Conservation (phyloP, 2,888 invertebrate genomes). For the Philereme transversata region DNA sequence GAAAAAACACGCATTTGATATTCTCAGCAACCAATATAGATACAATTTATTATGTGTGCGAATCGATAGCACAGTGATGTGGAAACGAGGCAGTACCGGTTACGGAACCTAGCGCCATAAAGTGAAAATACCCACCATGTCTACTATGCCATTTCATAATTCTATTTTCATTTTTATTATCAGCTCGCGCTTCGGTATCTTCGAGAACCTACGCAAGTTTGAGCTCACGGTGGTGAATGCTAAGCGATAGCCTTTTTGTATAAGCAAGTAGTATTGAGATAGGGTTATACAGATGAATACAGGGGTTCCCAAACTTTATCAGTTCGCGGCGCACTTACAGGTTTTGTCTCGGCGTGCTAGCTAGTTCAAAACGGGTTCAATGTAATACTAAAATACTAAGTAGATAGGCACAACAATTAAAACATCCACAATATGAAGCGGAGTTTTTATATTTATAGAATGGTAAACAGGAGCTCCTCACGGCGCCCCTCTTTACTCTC, state of each 20-base stretch:
- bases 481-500: no score
- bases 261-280: no score
- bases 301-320: no score
- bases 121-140: constrained; percentile 50
- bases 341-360: no score
- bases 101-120: constrained; percentile 50
- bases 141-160: constrained; percentile 48
- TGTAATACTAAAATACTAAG: no score
- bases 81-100: constrained; percentile 50
- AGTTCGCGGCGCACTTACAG: no score
- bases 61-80: constrained; percentile 45
- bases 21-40: constrained; percentile 36
- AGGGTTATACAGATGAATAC: no score
- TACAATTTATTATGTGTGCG: constrained; percentile 43
- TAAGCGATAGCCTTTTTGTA: not conserved
- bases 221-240: constrained; percentile 15
- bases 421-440: no score
- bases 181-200: constrained; percentile 33
- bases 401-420: no score
- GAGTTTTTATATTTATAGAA: no score
- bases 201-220: constrained; percentile 12
- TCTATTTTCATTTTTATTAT: constrained; percentile 51
- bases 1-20: constrained; percentile 27
- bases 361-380: no score
- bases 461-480: no score